These are phyloP conservation scores for Exocentrus adspersus DNA, from an alignment of 2,888 invertebrate species.

Conservation along the genomic window DNA sequence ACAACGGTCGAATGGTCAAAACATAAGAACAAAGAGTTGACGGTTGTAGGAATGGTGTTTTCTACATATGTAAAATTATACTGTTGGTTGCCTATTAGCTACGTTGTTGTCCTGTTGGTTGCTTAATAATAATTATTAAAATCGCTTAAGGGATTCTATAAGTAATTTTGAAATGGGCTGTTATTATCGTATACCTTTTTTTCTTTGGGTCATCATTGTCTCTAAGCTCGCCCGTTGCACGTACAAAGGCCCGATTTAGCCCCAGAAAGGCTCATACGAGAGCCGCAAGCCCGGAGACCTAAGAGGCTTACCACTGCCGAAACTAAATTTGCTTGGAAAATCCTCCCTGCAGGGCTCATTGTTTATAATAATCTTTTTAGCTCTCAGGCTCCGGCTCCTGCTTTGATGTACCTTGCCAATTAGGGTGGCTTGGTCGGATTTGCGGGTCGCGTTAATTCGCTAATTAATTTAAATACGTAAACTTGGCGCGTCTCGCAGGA, in stretches of 20 bases:
- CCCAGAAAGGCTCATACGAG: slow-evolving; percentile 8
- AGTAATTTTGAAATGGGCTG: too few relatives aligned
- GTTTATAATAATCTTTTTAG: slow-evolving; percentile 3
- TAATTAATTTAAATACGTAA: slow-evolving; percentile 1
- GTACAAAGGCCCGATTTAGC: not conserved
- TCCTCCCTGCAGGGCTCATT: not conserved
- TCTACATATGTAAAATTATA: too few relatives aligned
- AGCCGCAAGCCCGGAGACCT: slow-evolving; percentile 5
- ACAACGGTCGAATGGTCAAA: too few relatives aligned
- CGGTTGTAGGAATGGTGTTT: too few relatives aligned
- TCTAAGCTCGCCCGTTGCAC: not conserved
- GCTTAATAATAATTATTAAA: too few relatives aligned
- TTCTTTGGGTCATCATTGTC: too few relatives aligned
- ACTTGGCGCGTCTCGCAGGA: not conserved
- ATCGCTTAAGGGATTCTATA: too few relatives aligned
- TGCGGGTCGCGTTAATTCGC: not conserved
- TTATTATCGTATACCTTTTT: too few relatives aligned
- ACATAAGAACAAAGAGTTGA: too few relatives aligned
- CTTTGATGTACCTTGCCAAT: not conserved
- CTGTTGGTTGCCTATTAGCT: too few relatives aligned
- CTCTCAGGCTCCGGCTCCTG: not conserved
- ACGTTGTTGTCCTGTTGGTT: too few relatives aligned
- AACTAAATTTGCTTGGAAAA: slow-evolving; percentile 17
- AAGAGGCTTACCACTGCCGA: slow-evolving; percentile 19
- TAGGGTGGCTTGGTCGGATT: not conserved